Base-by-base conservation (phyloP, 2,888 invertebrate species). In the Ceramica pisi region DNA sequence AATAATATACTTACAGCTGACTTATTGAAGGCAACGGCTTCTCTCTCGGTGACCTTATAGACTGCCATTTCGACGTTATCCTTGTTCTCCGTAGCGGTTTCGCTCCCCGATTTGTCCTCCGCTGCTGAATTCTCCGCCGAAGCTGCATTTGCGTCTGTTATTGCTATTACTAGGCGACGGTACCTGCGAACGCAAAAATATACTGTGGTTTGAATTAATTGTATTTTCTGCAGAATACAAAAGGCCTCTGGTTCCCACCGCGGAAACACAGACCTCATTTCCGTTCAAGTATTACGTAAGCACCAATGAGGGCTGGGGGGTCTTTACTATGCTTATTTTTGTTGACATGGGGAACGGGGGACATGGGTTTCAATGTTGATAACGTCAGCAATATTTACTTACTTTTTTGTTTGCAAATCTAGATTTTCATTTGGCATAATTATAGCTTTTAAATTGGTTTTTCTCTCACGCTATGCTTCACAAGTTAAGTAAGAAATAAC, bases 81-180 rank as follows among this genome's bases (percentile, higher is more conserved):
- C 46, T 91, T 92, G 51, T 63, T 87, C 3, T 94, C 94, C 1
- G 85, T 81, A 1, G 88, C 78, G 0, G 86, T 57, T 1, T 93
- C 94, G 53, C 84, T 92, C 12, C 74, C 71, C 0, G 87, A 81
- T 73, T 88, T 91, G 1, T 95, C 95, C 0, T 93, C 94, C 0
- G 91, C 85, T 0, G 86, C 71, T 0, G 94, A 92, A 0, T 89
- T 87, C n/a, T 94, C 94, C 0, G 88, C 80, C 0, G 93, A 93
- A 1, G 81, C 80, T 2, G 87, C 86, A 67, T 90, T 92, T 7
- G 94, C 95, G 67, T 95, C 94, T 19, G 90, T 83, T 68, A 96
- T 91, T 1, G 96, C 96, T 10, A 91, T 90, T 60, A 88, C 86
- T 46, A 97, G 88, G 10, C 97, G 94, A 64, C 97, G 95, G 81